These are phyloP conservation scores for Podarcis raffonei DNA, from an alignment of 2,113 vertebrate species.

Conservation along the genomic window DNA sequence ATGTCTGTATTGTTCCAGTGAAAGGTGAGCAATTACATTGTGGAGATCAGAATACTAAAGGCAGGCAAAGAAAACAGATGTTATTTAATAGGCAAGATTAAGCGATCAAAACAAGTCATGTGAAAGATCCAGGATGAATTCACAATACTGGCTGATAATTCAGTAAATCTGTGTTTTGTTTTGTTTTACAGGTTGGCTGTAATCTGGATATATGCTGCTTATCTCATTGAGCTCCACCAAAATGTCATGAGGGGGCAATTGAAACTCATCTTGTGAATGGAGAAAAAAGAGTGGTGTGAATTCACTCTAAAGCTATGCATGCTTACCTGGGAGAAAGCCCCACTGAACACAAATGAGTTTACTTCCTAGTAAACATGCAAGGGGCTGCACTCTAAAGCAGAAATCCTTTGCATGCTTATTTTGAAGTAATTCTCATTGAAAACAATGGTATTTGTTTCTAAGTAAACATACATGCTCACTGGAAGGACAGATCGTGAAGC, in stretches of 20 bases:
- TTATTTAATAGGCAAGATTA: background rate
- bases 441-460: background rate
- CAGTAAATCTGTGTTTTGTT: background rate
- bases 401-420: too few relatives aligned
- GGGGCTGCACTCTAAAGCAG: background rate
- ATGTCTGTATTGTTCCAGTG: constrained; percentile 51
- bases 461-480: background rate
- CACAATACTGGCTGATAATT: background rate
- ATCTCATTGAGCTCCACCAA: background rate
- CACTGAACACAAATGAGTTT: background rate
- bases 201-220: too few relatives aligned
- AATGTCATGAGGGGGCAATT: background rate
- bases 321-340: background rate
- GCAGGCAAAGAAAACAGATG: background rate
- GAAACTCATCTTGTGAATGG: background rate
- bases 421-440: too few relatives aligned
- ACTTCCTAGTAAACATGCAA: background rate
- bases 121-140: background rate
- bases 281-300: background rate
- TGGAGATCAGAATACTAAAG: background rate
- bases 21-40: constrained; percentile 17
- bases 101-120: background rate
- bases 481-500: too few relatives aligned
- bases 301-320: background rate
- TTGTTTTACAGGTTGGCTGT: background rate